Conservation (phyloP, 2,888 invertebrate genomes). For the Pheosia tremula region DNA sequence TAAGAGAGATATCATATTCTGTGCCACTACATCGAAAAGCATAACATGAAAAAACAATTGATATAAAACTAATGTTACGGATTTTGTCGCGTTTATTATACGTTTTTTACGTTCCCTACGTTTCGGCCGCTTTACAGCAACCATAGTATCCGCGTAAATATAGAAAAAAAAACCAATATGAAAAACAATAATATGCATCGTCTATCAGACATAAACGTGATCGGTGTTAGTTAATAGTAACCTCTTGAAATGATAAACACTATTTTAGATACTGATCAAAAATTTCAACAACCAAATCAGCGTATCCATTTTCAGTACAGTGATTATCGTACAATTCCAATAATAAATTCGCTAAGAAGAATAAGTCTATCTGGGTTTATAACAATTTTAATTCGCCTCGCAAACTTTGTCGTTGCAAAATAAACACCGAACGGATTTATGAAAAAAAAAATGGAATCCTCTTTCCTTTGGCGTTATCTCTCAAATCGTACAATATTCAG, state of each 20-base stretch:
- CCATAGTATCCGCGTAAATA: no score
- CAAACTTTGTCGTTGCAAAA: constrained; percentile 57
- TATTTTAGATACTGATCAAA: no score
- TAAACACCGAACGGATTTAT: constrained; percentile 52
- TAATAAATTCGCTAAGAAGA: constrained; percentile 40
- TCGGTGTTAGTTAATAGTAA: background rate
- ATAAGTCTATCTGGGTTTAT: constrained; percentile 40
- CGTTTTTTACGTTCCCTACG: no score
- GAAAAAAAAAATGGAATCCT: constrained; percentile 32
- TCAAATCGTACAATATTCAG: constrained; percentile 74
- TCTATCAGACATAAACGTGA: background rate
- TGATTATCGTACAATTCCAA: constrained; percentile 32
- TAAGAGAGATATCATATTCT: no score
- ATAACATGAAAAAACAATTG: no score
- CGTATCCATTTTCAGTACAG: constrained; percentile 18
- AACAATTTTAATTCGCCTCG: constrained; percentile 56
- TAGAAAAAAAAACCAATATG: no score
- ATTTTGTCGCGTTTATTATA: no score
- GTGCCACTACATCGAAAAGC: no score
- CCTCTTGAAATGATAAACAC: no score
- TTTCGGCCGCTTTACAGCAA: no score
- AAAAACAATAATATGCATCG: no score
- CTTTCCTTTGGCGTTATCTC: constrained; percentile 69
- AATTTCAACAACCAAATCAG: constrained; percentile 7
- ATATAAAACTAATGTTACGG: no score